Base-by-base conservation (phyloP, 2,797 vertebrate genomes). In the Pseudochirops cupreus region DNA sequence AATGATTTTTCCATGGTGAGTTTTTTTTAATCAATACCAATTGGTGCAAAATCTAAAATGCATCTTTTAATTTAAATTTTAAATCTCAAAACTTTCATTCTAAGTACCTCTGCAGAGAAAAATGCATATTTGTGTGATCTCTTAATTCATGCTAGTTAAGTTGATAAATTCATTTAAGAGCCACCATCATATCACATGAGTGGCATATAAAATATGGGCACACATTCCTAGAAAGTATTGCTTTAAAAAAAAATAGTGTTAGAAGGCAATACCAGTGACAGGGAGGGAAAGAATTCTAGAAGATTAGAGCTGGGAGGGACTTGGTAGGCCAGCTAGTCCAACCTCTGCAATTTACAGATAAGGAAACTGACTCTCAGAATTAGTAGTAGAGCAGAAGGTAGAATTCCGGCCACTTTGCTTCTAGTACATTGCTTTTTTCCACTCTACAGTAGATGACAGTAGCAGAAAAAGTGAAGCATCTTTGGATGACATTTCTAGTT, bases 1-100 rank as follows among this genome's bases (percentile, higher is more conserved):
- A 54, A 46, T 50, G 33, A 87, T 89, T 94, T 95, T 53, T 21
- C 0, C 91, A 31, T 89, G 39, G 46, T 87, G 16, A 94, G 53
- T 54, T 94, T 58, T 21, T 95, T 93, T 56, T 55, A 96, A 93
- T 93, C 90, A 95, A 39, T 29, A 50, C 33, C 92, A 57, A 94
- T 91, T 92, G n/a, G 31, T 18, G n/a, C 16, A 24, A 92, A 94
- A 46, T 94, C 55, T 31, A 82, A 50, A 56, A 52, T 94, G 16
- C 54, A 0, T 54, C 55, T 95, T 50, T 94, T 96, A 87, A 87
- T 87, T 87, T 50, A 87, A 87, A 46, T 4, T 24, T 50, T 87
- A 87, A 3, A 28, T 87, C 46, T 46, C 21, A 87, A 95, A 46
- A n/a, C 29, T 95, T 93, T 97, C 29, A 93, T 93, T 93, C 89